Percentiles rank a stretch among this genome's conserved stretches.
These are phyloP conservation scores for Condylura cristata DNA, from an alignment of 2,113 vertebrate species.

Conservation along the genomic window DNA sequence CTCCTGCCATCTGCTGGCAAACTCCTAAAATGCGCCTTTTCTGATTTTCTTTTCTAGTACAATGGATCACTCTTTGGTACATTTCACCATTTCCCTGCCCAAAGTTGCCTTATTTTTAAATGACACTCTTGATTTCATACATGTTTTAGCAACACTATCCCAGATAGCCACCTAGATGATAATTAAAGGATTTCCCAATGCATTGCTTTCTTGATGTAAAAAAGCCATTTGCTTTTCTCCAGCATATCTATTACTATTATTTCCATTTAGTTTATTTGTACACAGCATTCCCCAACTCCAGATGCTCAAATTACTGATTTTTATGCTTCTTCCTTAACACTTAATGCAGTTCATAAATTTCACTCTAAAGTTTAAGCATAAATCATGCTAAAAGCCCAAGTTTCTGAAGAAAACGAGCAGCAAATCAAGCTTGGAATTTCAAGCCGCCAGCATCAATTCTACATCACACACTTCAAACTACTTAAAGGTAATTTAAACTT, in stretches of 20 bases:
- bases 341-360: constrained; percentile 83
- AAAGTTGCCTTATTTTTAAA: constrained; percentile 25
- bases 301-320: constrained; percentile 77
- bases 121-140: background rate
- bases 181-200: constrained; percentile 78
- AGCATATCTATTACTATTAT: constrained; percentile 72
- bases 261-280: constrained; percentile 71
- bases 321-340: constrained; percentile 72
- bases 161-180: constrained; percentile 61
- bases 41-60: background rate
- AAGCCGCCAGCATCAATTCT: background rate
- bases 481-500: constrained; percentile 47
- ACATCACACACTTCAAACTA: background rate
- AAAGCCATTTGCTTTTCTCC: constrained; percentile 66
- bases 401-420: constrained; percentile 45
- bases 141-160: constrained; percentile 46
- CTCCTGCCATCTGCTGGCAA: constrained; percentile 26
- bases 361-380: constrained; percentile 65
- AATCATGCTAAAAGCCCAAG: constrained; percentile 76
- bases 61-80: too few species aligned
- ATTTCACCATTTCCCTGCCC: background rate
- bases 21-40: background rate
- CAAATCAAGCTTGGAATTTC: constrained; percentile 53
- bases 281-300: constrained; percentile 58
- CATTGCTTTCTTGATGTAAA: constrained; percentile 41